Percentiles rank a stretch among this genome's conserved stretches.
These are phyloP conservation scores for Nixonia krombeini DNA, from an alignment of 1,140 invertebrate genomes.

Conservation along the genomic window DNA sequence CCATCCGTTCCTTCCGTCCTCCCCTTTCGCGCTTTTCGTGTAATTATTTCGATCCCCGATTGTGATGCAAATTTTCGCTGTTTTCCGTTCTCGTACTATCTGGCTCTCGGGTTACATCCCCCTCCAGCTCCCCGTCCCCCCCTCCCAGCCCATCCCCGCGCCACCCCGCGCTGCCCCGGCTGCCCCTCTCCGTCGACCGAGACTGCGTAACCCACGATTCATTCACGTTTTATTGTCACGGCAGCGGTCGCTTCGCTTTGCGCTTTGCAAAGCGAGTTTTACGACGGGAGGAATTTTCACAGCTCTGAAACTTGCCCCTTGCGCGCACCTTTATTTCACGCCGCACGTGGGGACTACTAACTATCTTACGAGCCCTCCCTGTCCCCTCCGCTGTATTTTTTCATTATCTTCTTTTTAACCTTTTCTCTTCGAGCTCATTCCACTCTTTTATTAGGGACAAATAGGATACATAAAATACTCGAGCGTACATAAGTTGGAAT, in stretches of 20 bases:
- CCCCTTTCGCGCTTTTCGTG: slow-evolving; percentile 58
- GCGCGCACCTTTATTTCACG: slow-evolving; percentile 29
- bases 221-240: slow-evolving; percentile 53
- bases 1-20: slow-evolving; percentile 34
- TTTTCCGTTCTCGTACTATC: slow-evolving; percentile 52
- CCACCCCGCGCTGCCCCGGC: background rate
- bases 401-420: slow-evolving; percentile 31
- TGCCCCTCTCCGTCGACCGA: too few relatives aligned
- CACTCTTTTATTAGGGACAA: slow-evolving; percentile 27
- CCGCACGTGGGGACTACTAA: slow-evolving; percentile 31
- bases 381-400: slow-evolving; percentile 33
- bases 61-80: slow-evolving; percentile 70
- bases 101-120: slow-evolving; percentile 41
- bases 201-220: too few relatives aligned
- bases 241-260: slow-evolving; percentile 40
- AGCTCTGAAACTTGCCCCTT: slow-evolving; percentile 24
- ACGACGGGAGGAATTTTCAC: slow-evolving; percentile 37
- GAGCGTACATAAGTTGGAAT: slow-evolving; percentile 16
- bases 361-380: slow-evolving; percentile 36
- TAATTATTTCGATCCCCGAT: slow-evolving; percentile 70
- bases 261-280: slow-evolving; percentile 39
- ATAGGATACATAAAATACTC: slow-evolving; percentile 27
- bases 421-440: slow-evolving; percentile 18
- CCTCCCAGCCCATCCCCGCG: slow-evolving; percentile 3
- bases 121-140: slow-evolving; percentile 15